Evolutionary conservation across 2,797 vertebrate species (phyloP), one percentile per base, ranked within the genome.

Genomic region (Schizopygopsis pylzovi): DNA sequence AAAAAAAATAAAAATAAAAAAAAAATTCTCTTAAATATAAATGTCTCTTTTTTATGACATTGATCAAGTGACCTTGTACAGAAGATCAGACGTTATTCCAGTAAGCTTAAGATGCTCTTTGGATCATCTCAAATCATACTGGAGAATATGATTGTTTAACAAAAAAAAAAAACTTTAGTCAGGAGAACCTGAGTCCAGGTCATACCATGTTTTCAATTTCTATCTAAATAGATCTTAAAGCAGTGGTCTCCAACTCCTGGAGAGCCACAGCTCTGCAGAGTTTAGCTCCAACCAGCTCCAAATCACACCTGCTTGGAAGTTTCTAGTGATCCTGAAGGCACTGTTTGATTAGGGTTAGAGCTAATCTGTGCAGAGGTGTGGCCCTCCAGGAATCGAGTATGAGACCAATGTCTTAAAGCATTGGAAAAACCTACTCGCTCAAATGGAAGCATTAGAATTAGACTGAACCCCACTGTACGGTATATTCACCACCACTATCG

Each of bases 41-140:
- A n/a, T n/a, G n/a, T n/a, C n/a, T n/a, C 45, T 43, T 43, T 5
- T 28, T 49, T 49, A n/a, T 73, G 20, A n/a, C 43, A 28, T 10
- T 56, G 54, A 22, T 56, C 8, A 22, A 22, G 20, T 56, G 54
- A 59, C 1, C 16, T 49, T 73, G 13, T 18, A 18, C 3, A 73
- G 3, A 33, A 28, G 22, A 15, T 49, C 45, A 49, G 25, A 28
- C n/a, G 7, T 8, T 49, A 7, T 75, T 28, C 13, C 8, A 28
- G 0, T 73, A 28, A 45, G 39, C 20, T 33, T 28, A 65, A 33
- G 12, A 45, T 71, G 25, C 5, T 65, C 25, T 65, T 25, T 45
- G 68, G 68, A 71, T 45, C 45, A 75, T 75, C 72, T 49, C 72
- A 75, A 75, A 73, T 28, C 25, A 28, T 49, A 6, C 15, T 49